Percentiles rank a stretch among this genome's conserved stretches.
These are phyloP conservation scores for Haemorhous mexicanus DNA, from an alignment of 2,113 vertebrate species.

Conservation along the genomic window DNA sequence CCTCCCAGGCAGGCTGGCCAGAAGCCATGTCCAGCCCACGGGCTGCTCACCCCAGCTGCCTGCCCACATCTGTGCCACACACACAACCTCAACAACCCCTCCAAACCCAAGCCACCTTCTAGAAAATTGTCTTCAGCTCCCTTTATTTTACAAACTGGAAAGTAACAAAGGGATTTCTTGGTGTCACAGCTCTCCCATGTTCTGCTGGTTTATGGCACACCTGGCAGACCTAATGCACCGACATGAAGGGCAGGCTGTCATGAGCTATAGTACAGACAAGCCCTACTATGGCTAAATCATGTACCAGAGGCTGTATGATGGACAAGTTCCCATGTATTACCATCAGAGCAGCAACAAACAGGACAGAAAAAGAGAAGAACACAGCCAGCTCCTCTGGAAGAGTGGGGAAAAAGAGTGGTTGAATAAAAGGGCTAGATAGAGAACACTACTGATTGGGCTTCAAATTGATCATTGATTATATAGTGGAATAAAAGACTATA, in stretches of 20 bases:
- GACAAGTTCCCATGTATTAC: not conserved
- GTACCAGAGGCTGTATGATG: not conserved
- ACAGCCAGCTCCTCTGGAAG: not conserved
- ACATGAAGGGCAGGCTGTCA: not conserved
- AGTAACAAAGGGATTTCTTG: not conserved
- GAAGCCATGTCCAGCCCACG: fast-evolving
- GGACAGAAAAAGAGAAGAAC: not conserved
- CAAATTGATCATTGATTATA: not conserved
- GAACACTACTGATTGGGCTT: not conserved
- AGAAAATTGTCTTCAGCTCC: not conserved
- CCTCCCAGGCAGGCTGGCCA: not conserved
- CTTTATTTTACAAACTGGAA: not conserved
- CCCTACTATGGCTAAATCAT: not conserved
- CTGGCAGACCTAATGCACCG: not conserved
- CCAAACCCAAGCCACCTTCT: not conserved
- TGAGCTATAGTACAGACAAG: fast-evolving
- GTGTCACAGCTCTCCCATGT: not conserved
- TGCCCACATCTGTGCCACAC: fast-evolving
- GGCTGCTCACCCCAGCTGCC: not conserved
- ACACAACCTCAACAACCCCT: fast-evolving
- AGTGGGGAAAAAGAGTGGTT: fast-evolving
- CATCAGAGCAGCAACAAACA: not conserved
- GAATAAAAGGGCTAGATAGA: not conserved
- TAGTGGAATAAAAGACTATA: not conserved
- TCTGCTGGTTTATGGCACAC: not conserved